Evolutionary conservation across 2,113 vertebrate genomes (phyloP).

Genomic region (Coreoperca whiteheadi): DNA sequence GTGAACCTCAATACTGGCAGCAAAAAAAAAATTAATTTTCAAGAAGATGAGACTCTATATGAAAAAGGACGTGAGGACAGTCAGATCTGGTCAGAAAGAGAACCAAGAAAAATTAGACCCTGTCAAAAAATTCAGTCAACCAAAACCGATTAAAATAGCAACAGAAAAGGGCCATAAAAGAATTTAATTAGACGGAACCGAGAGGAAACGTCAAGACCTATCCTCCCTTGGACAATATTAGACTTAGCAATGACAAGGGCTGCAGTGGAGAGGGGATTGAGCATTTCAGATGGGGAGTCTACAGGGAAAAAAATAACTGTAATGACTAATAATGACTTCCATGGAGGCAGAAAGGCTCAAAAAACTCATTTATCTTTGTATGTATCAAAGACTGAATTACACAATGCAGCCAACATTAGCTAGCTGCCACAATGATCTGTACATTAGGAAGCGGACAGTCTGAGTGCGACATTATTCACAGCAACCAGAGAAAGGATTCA

Average conservation of each 20-base stretch:
- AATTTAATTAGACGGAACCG: not conserved
- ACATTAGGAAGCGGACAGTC: slow-evolving; percentile 17
- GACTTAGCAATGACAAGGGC: not conserved
- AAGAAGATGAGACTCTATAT: not conserved
- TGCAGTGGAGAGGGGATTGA: not conserved
- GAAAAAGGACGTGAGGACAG: not conserved
- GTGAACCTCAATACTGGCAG: not conserved
- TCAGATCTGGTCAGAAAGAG: not conserved
- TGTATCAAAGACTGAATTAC: slow-evolving; percentile 31
- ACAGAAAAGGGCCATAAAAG: not conserved
- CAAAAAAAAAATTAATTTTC: not conserved
- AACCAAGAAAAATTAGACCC: not conserved
- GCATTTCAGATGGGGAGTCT: not conserved
- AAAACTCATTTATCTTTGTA: not conserved
- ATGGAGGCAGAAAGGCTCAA: not conserved
- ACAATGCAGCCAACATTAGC: slow-evolving; percentile 1
- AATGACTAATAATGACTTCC: not conserved
- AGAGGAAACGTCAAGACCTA: not conserved
- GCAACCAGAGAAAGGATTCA: slow-evolving; percentile 19
- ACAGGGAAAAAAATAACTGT: not conserved
- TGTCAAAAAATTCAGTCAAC: not conserved
- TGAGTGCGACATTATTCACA: slow-evolving; percentile 44
- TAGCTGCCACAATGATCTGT: slow-evolving; percentile 38
- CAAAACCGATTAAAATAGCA: not conserved
- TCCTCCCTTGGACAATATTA: not conserved